Percentiles rank a stretch among this genome's conserved stretches.
Conservation (phyloP, 2,888 invertebrate genomes). For the Limnephilus lunatus region DNA sequence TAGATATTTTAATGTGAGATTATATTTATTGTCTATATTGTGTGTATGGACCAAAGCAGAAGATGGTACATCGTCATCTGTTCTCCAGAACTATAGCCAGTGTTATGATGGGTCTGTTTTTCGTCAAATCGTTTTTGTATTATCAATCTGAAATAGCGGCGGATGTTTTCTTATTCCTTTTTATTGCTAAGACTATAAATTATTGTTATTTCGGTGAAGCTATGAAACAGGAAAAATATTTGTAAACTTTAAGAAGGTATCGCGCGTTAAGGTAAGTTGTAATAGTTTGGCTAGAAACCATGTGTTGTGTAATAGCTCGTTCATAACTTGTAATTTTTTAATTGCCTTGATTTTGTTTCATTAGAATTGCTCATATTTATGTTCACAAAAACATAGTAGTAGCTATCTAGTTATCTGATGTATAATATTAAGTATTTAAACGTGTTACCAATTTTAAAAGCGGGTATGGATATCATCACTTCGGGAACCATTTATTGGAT, state of each 20-base stretch:
- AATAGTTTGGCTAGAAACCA: not conserved
- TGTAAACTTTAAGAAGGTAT: too few species aligned
- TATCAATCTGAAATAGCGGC: conserved; percentile 33
- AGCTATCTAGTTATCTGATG: too few species aligned
- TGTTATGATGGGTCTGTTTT: conserved; percentile 26
- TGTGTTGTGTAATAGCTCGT: not conserved
- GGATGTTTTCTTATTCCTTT: conserved; percentile 35
- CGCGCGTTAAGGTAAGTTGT: not conserved
- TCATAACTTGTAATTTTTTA: not conserved
- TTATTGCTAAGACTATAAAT: conserved; percentile 33
- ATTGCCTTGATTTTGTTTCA: too few species aligned
- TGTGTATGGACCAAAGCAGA: not conserved
- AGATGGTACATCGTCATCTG: not conserved
- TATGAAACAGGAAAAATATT: not conserved
- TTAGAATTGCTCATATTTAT: not conserved
- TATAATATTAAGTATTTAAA: too few species aligned
- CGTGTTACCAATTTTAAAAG: too few species aligned
- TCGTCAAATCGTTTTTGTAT: conserved; percentile 37
- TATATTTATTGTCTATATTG: not conserved
- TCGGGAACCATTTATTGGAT: too few species aligned
- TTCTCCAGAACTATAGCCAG: conserved; percentile 5
- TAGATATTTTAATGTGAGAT: not conserved
- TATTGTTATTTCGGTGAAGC: not conserved
- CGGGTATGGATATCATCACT: too few species aligned
- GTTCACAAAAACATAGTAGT: too few species aligned